phyloP scores from a whole-genome alignment of 2,113 vertebrate species.

The Pteropus alecto region DNA sequence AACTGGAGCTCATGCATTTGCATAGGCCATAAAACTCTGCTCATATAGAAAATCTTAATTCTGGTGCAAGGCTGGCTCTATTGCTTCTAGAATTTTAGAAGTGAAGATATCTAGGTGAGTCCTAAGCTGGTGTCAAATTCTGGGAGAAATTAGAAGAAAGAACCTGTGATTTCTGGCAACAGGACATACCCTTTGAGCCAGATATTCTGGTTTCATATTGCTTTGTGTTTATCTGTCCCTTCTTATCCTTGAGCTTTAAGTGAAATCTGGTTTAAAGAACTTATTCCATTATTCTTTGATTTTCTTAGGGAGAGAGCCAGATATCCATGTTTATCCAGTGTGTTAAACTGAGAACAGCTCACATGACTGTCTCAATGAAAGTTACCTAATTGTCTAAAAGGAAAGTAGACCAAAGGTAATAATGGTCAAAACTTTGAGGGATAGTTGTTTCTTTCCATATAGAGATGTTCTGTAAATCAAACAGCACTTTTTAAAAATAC shows the following conservation, averaged over 20 bases:
- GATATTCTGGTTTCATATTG: neutral
- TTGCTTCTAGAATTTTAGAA: constrained; percentile 35
- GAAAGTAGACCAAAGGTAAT: constrained; percentile 1
- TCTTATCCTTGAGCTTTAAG: neutral
- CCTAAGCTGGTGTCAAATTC: neutral
- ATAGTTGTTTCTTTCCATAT: neutral
- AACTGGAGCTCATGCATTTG: neutral
- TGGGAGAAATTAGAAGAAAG: neutral
- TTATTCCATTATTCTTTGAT: constrained; percentile 1
- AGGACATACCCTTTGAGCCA: neutral
- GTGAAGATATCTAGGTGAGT: neutral
- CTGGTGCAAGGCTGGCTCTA: neutral
- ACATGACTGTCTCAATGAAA: neutral
- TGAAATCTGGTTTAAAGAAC: constrained; percentile 50
- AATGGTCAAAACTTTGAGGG: neutral
- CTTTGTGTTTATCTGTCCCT: constrained; percentile 19
- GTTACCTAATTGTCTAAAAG: neutral
- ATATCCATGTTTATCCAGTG: neutral
- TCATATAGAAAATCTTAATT: constrained; percentile 22
- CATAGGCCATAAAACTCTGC: neutral
- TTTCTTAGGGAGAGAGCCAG: neutral
- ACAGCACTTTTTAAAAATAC: neutral
- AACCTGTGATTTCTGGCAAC: neutral
- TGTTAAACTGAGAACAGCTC: neutral
- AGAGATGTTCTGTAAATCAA: constrained; percentile 26